Percentiles rank a stretch among this genome's conserved stretches.
phyloP scores from a whole-genome alignment of 1,140 invertebrate genomes.

The Tribolium madens region DNA sequence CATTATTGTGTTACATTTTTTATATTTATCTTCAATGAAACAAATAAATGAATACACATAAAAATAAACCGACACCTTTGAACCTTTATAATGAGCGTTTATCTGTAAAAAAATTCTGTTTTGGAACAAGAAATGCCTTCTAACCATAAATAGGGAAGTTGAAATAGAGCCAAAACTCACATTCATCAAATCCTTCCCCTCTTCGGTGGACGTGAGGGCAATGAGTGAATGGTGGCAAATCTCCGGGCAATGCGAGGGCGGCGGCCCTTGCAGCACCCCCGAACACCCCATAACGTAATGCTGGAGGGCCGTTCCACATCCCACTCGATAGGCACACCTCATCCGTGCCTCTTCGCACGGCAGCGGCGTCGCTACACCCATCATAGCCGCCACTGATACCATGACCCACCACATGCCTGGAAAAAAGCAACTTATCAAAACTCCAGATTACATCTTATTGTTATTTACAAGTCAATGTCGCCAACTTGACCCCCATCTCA shows the following conservation, averaged over 20 bases:
- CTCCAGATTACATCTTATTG: background rate
- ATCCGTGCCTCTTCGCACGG: constrained; percentile 77
- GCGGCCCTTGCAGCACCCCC: constrained; percentile 71
- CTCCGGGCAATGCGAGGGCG: constrained; percentile 72
- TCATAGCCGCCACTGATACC: constrained; percentile 64
- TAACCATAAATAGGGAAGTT: no score
- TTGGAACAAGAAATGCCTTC: no score
- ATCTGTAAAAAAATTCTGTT: no score
- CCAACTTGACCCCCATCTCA: constrained; percentile 4
- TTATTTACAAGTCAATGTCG: background rate
- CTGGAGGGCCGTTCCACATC: constrained; percentile 80
- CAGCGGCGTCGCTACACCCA: constrained; percentile 60
- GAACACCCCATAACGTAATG: constrained; percentile 81
- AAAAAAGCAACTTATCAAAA: constrained; percentile 49
- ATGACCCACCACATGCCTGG: constrained; percentile 63
- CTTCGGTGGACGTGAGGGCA: constrained; percentile 81
- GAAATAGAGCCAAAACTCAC: no score
- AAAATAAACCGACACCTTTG: no score
- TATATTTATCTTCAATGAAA: no score
- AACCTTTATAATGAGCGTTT: no score
- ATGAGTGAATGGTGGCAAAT: constrained; percentile 81
- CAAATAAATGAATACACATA: no score
- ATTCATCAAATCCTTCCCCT: constrained; percentile 80
- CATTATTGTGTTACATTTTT: no score
- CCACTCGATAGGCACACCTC: constrained; percentile 78